phyloP scores from a whole-genome alignment of 53 echinoderm and acorn worm genomes.

The Luidia sarsii region DNA sequence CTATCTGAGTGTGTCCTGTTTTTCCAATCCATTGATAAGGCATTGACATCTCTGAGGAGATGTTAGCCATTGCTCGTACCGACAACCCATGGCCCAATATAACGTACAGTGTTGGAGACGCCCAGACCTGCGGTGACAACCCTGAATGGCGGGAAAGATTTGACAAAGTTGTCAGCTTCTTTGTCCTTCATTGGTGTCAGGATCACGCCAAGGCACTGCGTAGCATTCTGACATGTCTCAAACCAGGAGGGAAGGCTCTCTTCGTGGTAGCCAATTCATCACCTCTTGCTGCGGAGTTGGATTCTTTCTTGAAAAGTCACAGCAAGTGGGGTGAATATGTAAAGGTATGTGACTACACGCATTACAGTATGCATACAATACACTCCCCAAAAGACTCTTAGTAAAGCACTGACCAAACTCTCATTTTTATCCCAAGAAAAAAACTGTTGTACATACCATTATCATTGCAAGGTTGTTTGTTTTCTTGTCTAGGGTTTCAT shows the following conservation, averaged over 20 bases:
- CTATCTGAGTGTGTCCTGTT: no score
- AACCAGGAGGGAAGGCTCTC: slow-evolving; percentile 19
- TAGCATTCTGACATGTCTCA: slow-evolving; percentile 15
- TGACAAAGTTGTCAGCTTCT: not conserved
- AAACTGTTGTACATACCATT: no score
- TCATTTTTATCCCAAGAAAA: no score
- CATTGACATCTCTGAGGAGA: slow-evolving; percentile 4
- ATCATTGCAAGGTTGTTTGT: no score
- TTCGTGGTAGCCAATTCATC: not conserved
- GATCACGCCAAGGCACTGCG: not conserved
- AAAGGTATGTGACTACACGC: no score
- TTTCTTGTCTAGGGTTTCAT: no score
- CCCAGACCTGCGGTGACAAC: not conserved
- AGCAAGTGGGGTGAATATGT: slow-evolving; percentile 10
- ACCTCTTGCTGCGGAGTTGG: not conserved
- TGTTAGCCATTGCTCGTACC: slow-evolving; percentile 7
- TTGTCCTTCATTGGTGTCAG: not conserved
- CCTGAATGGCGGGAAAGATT: not conserved
- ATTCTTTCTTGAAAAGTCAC: not conserved
- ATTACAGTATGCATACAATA: no score
- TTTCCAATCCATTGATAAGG: no score
- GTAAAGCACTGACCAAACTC: no score
- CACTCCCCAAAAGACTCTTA: no score
- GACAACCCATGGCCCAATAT: slow-evolving; percentile 6
- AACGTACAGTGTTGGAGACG: slow-evolving; percentile 16